phyloP scores from a whole-genome alignment of 2,888 invertebrate genomes.

The Chouioia cunea region DNA sequence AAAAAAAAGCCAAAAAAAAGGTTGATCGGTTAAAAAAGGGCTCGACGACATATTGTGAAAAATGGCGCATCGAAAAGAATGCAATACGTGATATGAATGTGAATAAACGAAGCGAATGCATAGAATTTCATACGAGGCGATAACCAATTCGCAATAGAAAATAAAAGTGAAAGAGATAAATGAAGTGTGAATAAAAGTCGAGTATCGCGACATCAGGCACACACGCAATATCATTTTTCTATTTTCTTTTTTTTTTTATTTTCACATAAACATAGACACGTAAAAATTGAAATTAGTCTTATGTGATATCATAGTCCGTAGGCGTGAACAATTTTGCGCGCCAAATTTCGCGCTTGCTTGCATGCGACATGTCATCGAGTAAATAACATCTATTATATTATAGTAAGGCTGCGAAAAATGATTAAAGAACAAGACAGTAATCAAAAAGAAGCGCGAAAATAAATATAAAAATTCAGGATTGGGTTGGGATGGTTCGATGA shows the following conservation, averaged over 20 bases:
- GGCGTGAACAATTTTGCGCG: constrained; percentile 27
- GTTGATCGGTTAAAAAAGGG: constrained; percentile 1
- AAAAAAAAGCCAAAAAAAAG: constrained; percentile 42
- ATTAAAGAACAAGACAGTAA: constrained; percentile 13
- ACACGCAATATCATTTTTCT: constrained; percentile 28
- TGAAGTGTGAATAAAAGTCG: constrained; percentile 38
- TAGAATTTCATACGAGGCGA: constrained; percentile 23
- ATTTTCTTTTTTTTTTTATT: constrained; percentile 12
- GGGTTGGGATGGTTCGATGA: neutral
- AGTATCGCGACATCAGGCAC: constrained; percentile 42
- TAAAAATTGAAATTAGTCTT: constrained; percentile 6
- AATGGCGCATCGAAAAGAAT: constrained; percentile 37
- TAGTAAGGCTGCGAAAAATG: constrained; percentile 41
- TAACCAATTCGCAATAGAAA: constrained; percentile 27
- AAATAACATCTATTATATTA: constrained; percentile 41
- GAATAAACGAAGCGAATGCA: constrained; percentile 45
- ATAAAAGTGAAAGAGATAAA: constrained; percentile 34
- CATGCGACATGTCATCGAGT: constrained; percentile 47
- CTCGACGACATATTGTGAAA: constrained; percentile 39
- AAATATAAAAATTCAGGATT: constrained; percentile 36
- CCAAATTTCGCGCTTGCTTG: constrained; percentile 45
- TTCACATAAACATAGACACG: constrained; percentile 14
- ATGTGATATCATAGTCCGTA: constrained; percentile 7
- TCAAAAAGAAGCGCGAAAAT: constrained; percentile 49
- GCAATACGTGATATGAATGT: constrained; percentile 14